Conservation (phyloP, 2,888 invertebrate species). For the Hypena proboscidalis region DNA sequence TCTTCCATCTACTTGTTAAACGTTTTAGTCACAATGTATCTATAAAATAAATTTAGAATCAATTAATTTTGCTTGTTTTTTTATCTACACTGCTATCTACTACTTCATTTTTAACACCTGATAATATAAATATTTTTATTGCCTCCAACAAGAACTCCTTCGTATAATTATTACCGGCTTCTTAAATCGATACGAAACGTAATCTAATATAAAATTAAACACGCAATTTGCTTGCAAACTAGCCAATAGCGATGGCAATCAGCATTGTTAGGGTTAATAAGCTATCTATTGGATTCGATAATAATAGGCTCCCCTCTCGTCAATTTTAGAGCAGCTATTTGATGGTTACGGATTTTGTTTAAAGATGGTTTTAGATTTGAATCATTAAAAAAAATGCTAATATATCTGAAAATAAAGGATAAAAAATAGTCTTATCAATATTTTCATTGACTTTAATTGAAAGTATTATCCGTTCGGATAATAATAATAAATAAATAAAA, state of each 20-base stretch:
- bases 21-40: neutral
- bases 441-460: too few relatives aligned
- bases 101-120: neutral
- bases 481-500: too few relatives aligned
- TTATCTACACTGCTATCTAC: neutral
- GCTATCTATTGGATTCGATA: conserved; percentile 47
- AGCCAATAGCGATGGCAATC: conserved; percentile 52
- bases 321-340: conserved; percentile 40
- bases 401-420: too few relatives aligned
- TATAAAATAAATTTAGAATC: neutral
- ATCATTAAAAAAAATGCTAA: too few relatives aligned
- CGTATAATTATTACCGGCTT: conserved; percentile 29
- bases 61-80: neutral
- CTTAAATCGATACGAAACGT: conserved; percentile 33
- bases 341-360: conserved; percentile 23
- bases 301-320: conserved; percentile 49
- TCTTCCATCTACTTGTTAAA: neutral
- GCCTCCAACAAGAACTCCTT: conserved; percentile 14
- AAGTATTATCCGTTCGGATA: too few relatives aligned
- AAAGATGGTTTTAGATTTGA: neutral
- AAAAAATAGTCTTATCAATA: too few relatives aligned
- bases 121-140: conserved; percentile 17
- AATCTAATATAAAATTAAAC: conserved; percentile 54
- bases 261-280: conserved; percentile 52
- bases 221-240: conserved; percentile 61